Conservation (phyloP, 2,888 invertebrate species). For the Drosophila longiperda region DNA sequence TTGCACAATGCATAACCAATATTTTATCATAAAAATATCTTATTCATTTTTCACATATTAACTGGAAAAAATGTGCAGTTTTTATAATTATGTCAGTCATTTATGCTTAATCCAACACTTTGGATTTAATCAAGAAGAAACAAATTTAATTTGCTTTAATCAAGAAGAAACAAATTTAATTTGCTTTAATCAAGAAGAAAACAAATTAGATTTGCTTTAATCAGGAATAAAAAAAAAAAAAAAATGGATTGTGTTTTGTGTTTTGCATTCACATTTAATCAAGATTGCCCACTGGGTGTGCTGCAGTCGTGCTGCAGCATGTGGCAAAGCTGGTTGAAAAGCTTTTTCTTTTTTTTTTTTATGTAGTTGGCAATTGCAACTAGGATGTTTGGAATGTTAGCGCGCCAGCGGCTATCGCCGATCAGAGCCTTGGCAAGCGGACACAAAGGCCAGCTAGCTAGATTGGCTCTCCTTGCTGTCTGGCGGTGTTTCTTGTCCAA, state of each 20-base stretch:
- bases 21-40: neutral
- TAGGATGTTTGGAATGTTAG: conserved; percentile 36
- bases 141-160: too few species aligned
- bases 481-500: neutral
- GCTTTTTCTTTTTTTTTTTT: conserved; percentile 9
- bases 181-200: too few species aligned
- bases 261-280: neutral
- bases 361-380: conserved; percentile 32
- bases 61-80: neutral
- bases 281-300: conserved; percentile 12
- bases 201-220: too few species aligned
- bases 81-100: neutral
- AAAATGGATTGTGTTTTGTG: too few species aligned
- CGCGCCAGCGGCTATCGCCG: conserved; percentile 31
- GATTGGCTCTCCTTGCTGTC: conserved; percentile 55
- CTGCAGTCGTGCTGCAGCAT: conserved; percentile 6
- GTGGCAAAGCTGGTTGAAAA: too few species aligned
- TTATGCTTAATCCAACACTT: neutral
- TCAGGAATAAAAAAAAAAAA: too few species aligned
- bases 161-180: too few species aligned
- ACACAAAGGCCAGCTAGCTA: conserved; percentile 56
- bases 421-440: conserved; percentile 58
- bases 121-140: too few species aligned
- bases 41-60: neutral
- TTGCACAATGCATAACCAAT: neutral